These are phyloP conservation scores for Platysternon megacephalum DNA, from an alignment of 2,113 vertebrate genomes.

Conservation along the genomic window DNA sequence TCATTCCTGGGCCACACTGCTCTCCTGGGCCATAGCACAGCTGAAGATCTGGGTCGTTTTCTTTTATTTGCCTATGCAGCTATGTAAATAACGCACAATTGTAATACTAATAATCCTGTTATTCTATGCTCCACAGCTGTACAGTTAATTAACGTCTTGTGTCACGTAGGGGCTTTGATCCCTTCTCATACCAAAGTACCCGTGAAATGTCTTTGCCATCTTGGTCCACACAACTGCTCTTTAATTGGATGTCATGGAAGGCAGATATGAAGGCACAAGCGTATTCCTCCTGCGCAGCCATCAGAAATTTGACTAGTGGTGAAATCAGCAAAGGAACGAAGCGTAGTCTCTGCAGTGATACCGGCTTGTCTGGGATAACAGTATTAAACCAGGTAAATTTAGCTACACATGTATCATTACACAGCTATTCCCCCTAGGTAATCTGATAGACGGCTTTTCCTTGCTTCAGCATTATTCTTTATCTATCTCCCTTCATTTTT, in stretches of 20 bases:
- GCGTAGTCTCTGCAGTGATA: neutral
- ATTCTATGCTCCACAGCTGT: neutral
- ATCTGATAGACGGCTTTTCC: neutral
- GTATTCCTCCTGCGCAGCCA: neutral
- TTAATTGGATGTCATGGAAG: neutral
- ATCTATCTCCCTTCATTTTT: neutral
- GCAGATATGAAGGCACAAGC: neutral
- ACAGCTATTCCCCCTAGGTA: neutral
- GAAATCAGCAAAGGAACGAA: neutral
- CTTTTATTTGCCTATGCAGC: neutral
- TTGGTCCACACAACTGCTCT: slow-evolving; percentile 1
- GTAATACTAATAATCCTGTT: neutral
- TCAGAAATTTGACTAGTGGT: neutral
- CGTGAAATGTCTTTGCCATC: neutral
- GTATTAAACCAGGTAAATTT: neutral
- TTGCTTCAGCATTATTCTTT: neutral
- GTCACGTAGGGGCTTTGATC: neutral
- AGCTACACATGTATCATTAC: neutral
- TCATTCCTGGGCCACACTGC: neutral
- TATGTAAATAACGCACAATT: neutral
- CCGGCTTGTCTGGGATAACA: neutral
- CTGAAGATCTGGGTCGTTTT: neutral
- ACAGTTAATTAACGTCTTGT: neutral
- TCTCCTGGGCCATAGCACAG: neutral
- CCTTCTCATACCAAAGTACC: neutral